phyloP scores from a whole-genome alignment of 2,888 invertebrate genomes.

The Dryadula phaetusa region DNA sequence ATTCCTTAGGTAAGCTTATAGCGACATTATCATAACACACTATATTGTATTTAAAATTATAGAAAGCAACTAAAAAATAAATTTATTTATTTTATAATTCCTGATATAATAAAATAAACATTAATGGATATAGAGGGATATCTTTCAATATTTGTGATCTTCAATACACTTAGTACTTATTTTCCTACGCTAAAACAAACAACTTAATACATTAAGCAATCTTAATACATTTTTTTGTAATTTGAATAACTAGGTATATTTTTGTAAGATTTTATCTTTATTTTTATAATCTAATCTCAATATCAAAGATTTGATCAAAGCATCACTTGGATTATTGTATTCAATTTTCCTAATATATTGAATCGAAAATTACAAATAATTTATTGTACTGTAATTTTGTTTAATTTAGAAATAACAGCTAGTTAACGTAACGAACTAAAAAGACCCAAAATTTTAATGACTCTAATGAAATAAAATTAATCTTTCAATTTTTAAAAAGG shows the following conservation, averaged over 20 bases:
- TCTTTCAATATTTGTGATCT: too few relatives aligned
- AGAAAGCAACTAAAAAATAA: too few relatives aligned
- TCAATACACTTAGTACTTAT: too few relatives aligned
- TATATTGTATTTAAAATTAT: too few relatives aligned
- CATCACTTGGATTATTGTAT: neutral
- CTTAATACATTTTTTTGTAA: too few relatives aligned
- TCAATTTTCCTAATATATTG: neutral
- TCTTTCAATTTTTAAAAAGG: neutral
- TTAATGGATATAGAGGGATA: too few relatives aligned
- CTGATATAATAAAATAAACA: too few relatives aligned
- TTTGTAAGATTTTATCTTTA: neutral
- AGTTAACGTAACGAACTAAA: conserved; percentile 13
- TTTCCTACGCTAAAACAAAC: too few relatives aligned
- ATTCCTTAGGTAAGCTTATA: neutral
- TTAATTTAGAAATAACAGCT: conserved; percentile 8
- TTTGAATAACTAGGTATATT: too few relatives aligned
- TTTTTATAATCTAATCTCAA: neutral
- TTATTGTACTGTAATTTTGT: neutral
- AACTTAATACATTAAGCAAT: too few relatives aligned
- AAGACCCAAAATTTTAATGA: neutral
- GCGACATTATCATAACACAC: too few relatives aligned
- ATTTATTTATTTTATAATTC: too few relatives aligned
- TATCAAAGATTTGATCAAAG: neutral
- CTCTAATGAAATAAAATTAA: neutral
- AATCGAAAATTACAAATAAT: neutral